Conservation (phyloP, 2,113 vertebrate genomes). For the Xiphias gladius region DNA sequence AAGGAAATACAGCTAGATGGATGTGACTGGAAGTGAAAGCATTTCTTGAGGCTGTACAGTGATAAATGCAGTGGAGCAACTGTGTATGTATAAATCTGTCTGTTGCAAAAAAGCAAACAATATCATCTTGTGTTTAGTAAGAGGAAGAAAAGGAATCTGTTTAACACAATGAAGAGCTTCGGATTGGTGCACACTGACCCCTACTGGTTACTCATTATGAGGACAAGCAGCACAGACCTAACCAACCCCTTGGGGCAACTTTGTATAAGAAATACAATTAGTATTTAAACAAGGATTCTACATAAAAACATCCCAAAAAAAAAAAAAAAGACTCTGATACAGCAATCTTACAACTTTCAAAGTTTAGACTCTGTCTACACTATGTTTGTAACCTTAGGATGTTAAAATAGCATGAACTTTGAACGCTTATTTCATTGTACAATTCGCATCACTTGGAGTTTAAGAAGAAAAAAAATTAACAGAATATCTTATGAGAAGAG, state of each 20-base stretch:
- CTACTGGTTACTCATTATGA: slow-evolving; percentile 61
- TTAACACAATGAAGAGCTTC: not conserved
- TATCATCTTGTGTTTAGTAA: not conserved
- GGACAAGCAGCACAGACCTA: slow-evolving; percentile 23
- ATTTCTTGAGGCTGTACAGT: not conserved
- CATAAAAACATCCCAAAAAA: slow-evolving; percentile 40
- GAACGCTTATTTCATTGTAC: not conserved
- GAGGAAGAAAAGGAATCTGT: not conserved
- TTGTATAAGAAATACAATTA: slow-evolving; percentile 45
- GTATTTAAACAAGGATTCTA: slow-evolving; percentile 50
- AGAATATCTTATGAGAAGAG: slow-evolving; percentile 49
- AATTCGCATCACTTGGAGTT: slow-evolving; percentile 9
- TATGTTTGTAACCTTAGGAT: not conserved
- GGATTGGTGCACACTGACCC: slow-evolving; percentile 51
- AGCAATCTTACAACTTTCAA: slow-evolving; percentile 47
- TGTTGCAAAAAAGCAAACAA: slow-evolving; percentile 7
- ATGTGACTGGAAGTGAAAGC: slow-evolving; percentile 13
- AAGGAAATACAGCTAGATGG: slow-evolving; percentile 30
- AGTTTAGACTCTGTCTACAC: slow-evolving; percentile 43
- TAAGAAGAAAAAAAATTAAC: slow-evolving; percentile 29
- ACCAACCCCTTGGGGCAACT: not conserved
- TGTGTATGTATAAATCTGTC: slow-evolving; percentile 1
- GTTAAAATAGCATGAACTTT: slow-evolving; percentile 35
- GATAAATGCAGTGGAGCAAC: slow-evolving; percentile 36
- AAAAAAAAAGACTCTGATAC: slow-evolving; percentile 45